phyloP scores from a whole-genome alignment of 2,888 invertebrate genomes.

The Rosalia funebris region DNA sequence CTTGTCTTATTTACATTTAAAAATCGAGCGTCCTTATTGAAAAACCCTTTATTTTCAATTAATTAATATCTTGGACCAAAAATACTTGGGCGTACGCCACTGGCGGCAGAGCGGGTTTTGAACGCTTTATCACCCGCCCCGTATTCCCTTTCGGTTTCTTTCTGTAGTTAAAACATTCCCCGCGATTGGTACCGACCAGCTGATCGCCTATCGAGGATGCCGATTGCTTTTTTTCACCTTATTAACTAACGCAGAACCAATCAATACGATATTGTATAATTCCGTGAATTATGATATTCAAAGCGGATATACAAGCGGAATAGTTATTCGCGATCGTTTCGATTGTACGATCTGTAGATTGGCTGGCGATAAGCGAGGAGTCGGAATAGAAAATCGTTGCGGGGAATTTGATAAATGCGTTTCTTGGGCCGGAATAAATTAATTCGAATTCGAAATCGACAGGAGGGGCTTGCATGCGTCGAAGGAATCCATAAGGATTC shows the following conservation, averaged over 20 bases:
- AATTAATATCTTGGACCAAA: too few relatives aligned
- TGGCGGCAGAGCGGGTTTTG: too few relatives aligned
- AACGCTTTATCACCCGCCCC: too few relatives aligned
- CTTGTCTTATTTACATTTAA: too few relatives aligned
- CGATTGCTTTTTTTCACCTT: constrained; percentile 18
- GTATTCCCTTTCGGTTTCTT: too few relatives aligned
- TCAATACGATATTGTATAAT: constrained; percentile 22
- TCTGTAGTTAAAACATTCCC: constrained; percentile 18
- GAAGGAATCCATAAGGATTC: background rate
- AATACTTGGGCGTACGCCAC: too few relatives aligned
- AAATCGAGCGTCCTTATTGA: too few relatives aligned
- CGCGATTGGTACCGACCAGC: constrained; percentile 28
- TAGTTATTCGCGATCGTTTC: background rate
- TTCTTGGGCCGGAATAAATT: background rate
- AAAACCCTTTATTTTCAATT: too few relatives aligned
- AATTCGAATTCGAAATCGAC: background rate
- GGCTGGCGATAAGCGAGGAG: background rate
- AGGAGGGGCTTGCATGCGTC: background rate
- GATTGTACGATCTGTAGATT: background rate
- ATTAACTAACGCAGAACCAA: constrained; percentile 18
- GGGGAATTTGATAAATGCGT: background rate
- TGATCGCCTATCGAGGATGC: constrained; percentile 22
- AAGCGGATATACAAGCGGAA: constrained; percentile 5
- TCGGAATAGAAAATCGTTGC: background rate
- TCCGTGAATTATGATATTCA: constrained; percentile 26